Evolutionary conservation across 2,113 vertebrate genomes (phyloP).

Genomic region (Suncus etruscus): DNA sequence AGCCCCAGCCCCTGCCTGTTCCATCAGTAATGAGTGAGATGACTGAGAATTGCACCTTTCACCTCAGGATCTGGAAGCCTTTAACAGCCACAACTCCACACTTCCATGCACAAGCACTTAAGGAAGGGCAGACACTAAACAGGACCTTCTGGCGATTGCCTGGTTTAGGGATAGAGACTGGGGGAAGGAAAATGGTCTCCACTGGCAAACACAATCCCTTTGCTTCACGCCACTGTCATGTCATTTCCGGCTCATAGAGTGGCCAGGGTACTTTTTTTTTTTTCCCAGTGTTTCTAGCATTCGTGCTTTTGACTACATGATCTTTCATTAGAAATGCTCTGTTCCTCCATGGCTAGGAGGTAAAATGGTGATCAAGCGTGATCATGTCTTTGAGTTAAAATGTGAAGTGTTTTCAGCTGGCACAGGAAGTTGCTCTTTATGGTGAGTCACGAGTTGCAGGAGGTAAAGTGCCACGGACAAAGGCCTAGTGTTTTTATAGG

Average conservation of each 20-base stretch:
- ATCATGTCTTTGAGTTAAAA: slow-evolving; percentile 41
- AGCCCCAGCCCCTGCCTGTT: neutral
- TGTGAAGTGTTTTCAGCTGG: neutral
- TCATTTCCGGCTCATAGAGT: neutral
- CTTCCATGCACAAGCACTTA: neutral
- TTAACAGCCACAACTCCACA: slow-evolving; percentile 56
- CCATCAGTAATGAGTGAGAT: neutral
- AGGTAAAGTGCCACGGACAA: slow-evolving; percentile 48
- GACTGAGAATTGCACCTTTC: slow-evolving; percentile 64
- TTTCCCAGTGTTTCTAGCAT: neutral
- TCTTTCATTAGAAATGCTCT: slow-evolving; percentile 17
- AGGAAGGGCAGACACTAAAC: slow-evolving; percentile 27
- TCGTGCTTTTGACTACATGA: neutral
- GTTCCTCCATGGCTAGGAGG: neutral
- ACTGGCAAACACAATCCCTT: neutral
- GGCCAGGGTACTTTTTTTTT: neutral
- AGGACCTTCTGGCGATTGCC: slow-evolving; percentile 41
- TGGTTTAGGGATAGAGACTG: neutral
- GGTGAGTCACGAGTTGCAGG: slow-evolving; percentile 42
- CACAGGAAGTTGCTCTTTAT: slow-evolving; percentile 30
- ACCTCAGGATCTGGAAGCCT: slow-evolving; percentile 58
- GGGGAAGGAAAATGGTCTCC: neutral
- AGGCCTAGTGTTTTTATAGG: slow-evolving; percentile 28
- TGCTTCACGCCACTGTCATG: neutral
- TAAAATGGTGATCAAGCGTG: slow-evolving; percentile 19